Conservation (phyloP, 2,113 vertebrate genomes). For the Microcebus ravelobensis region DNA sequence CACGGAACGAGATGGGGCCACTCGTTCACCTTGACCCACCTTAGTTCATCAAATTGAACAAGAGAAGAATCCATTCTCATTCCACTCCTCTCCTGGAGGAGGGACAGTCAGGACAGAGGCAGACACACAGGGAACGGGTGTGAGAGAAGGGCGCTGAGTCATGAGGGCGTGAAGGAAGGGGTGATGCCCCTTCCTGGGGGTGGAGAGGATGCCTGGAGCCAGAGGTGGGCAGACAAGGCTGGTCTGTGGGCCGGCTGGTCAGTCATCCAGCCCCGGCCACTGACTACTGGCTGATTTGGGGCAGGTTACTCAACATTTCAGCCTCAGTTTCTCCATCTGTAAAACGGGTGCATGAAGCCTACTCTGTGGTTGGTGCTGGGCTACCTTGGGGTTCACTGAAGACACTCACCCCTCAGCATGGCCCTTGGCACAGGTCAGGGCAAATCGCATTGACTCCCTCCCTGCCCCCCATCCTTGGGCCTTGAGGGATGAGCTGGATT, state of each 20-base stretch:
- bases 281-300: neutral
- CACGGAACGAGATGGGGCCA: fast-evolving
- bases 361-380: neutral
- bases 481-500: neutral
- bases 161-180: neutral
- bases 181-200: neutral
- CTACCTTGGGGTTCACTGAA: neutral
- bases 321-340: neutral
- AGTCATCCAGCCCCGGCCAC: neutral
- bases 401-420: fast-evolving
- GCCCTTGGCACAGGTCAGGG: neutral
- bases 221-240: neutral
- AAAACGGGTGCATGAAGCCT: neutral
- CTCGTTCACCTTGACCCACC: neutral
- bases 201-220: neutral
- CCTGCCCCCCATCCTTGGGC: neutral
- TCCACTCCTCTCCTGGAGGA: neutral
- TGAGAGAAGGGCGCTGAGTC: neutral
- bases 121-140: fast-evolving
- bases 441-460: neutral
- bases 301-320: neutral
- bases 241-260: neutral
- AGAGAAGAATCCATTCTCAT: neutral
- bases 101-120: no score
- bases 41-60: neutral